Evolutionary conservation across 2,888 invertebrate genomes (phyloP).

Genomic region (Ochlodes sylvanus): DNA sequence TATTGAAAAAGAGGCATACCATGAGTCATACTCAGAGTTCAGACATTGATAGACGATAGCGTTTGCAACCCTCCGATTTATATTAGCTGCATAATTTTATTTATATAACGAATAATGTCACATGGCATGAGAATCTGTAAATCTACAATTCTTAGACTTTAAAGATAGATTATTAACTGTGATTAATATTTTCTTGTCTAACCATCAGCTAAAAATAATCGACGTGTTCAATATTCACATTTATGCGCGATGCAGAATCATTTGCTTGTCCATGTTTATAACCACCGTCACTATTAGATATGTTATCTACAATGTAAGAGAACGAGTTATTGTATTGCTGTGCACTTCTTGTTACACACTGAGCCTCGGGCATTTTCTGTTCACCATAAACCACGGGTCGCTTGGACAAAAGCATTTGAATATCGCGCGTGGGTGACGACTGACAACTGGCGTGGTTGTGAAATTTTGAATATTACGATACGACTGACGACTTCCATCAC

Average conservation of each 20-base stretch:
- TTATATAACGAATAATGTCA: slow-evolving; percentile 5
- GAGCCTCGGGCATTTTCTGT: slow-evolving; percentile 52
- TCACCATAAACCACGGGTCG: slow-evolving; percentile 61
- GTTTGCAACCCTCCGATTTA: slow-evolving; percentile 26
- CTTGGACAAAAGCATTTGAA: slow-evolving; percentile 69
- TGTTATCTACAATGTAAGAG: slow-evolving; percentile 39
- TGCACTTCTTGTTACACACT: slow-evolving; percentile 36
- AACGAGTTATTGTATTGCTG: slow-evolving; percentile 36
- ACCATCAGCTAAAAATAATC: not conserved
- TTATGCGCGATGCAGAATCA: slow-evolving; percentile 22
- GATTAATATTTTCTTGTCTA: not conserved
- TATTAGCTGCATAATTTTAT: slow-evolving; percentile 27
- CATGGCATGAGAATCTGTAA: slow-evolving; percentile 17
- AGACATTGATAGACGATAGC: slow-evolving; percentile 41
- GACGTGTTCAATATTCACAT: slow-evolving; percentile 21
- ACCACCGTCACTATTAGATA: slow-evolving; percentile 36
- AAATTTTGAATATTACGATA: slow-evolving; percentile 42
- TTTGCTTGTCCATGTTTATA: slow-evolving; percentile 36
- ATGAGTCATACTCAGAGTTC: slow-evolving; percentile 51
- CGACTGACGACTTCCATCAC: slow-evolving; percentile 29
- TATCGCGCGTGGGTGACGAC: slow-evolving; percentile 70
- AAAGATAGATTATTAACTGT: too few species aligned
- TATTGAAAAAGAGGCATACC: slow-evolving; percentile 58
- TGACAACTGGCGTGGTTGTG: slow-evolving; percentile 51
- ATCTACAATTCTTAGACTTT: not conserved